Base-by-base conservation (phyloP, 2,888 invertebrate genomes). In the Drosophila pegasa region DNA sequence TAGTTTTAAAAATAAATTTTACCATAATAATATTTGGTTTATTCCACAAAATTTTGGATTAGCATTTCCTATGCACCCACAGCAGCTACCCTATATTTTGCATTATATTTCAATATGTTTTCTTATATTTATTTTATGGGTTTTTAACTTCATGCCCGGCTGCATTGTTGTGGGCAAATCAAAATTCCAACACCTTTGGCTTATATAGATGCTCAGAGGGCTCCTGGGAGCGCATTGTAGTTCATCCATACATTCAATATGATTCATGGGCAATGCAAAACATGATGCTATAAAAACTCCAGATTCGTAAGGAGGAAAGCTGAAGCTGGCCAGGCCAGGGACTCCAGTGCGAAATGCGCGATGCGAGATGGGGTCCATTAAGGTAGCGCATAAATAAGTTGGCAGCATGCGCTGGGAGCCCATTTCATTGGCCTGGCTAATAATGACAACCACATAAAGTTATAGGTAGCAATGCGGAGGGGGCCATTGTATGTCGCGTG, bases 371-470 rank as follows among this genome's bases (percentile, higher is more conserved):
- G 67, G 72, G 78, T 87, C 87, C 82, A 86, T 86, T 86, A 87
- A 86, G 78, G 85, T 78, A 85, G 82, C 82, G 63, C 86, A 87
- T 86, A 85, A 86, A 87, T 87, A 85, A 74, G 69, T 80, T 74
- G 86, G 74, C 66, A 71, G 78, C 61, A 16, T 35, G 29, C 38
- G 52, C 47, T 55, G 40, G 55, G 38, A 58, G 71, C 59, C 67
- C 84, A 76, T 84, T 88, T 86, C 35, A 72, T 80, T 86, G 50
- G 77, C 77, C 80, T 63, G 80, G 73, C 85, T 84, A 87, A 87
- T 87, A 87, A 88, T 88, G 88, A 87, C 88, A 87, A 65, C 77
- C 87, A 76, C 78, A 84, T 85, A 78, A 78, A 87, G 85, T 85
- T 87, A 81, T 87, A 67, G 83, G 78, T 75, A 66, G 80, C 74